These are phyloP conservation scores for Perithous albicinctus DNA, from an alignment of 2,888 invertebrate species.

Conservation along the genomic window DNA sequence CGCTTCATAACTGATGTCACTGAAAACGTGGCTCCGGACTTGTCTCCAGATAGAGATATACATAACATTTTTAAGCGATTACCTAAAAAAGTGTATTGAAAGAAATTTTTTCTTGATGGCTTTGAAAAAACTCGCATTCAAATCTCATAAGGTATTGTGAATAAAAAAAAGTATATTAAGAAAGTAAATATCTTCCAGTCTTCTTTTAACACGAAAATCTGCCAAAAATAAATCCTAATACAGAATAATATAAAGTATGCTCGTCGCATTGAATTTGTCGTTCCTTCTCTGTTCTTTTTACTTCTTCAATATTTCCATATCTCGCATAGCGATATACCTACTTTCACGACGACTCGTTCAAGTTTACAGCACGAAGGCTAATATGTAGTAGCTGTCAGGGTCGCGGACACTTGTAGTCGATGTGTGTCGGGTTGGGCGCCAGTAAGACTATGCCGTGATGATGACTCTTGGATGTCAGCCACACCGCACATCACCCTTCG, in stretches of 20 bases:
- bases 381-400: conserved; percentile 46
- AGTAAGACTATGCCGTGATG: conserved; percentile 15
- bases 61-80: too few species aligned
- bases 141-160: too few species aligned
- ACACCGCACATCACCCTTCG: conserved; percentile 27
- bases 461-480: conserved; percentile 42
- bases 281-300: not conserved
- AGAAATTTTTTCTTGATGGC: too few species aligned
- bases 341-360: conserved; percentile 18
- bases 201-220: not conserved
- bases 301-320: conserved; percentile 17
- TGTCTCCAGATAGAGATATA: not conserved
- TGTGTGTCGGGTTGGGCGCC: conserved; percentile 20
- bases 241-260: not conserved
- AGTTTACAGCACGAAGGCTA: conserved; percentile 38
- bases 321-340: conserved; percentile 3
- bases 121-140: too few species aligned
- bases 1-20: conserved; percentile 12
- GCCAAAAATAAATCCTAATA: not conserved
- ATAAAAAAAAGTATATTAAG: too few species aligned
- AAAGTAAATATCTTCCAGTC: not conserved
- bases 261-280: not conserved
- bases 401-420: conserved; percentile 37
- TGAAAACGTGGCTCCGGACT: conserved; percentile 1
- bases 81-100: too few species aligned